Conservation (phyloP, 1,140 invertebrate species). For the Melitaea cinxia region DNA sequence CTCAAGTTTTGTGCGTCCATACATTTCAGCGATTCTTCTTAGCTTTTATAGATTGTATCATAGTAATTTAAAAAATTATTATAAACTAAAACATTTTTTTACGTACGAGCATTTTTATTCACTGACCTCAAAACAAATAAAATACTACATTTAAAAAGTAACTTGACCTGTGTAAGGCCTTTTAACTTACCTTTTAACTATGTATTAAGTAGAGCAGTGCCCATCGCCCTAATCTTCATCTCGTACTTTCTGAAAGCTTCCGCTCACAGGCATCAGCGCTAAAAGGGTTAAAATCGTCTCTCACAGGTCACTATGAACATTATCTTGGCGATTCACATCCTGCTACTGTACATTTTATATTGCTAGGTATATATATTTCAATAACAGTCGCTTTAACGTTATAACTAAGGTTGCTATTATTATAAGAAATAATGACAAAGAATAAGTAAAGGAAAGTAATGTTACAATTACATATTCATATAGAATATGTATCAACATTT, state of each 20-base stretch:
- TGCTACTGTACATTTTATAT: neutral
- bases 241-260: slow-evolving; percentile 33
- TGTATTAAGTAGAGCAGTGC: neutral
- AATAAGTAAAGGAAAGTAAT: neutral
- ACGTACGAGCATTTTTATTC: no score
- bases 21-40: no score
- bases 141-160: neutral
- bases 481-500: neutral
- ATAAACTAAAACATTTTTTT: no score
- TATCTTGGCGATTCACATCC: slow-evolving; percentile 14
- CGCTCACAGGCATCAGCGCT: slow-evolving; percentile 25
- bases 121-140: no score
- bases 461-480: neutral
- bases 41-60: no score
- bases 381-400: neutral
- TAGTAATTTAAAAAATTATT: no score
- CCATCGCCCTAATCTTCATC: slow-evolving; percentile 23
- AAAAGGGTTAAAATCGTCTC: slow-evolving; percentile 33
- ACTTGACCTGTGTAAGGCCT: neutral
- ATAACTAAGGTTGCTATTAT: no score
- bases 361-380: neutral
- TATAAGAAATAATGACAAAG: no score
- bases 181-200: neutral
- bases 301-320: slow-evolving; percentile 29
- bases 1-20: no score